These are phyloP conservation scores for Lagopus muta DNA, from an alignment of 2,113 vertebrate species.

Conservation along the genomic window DNA sequence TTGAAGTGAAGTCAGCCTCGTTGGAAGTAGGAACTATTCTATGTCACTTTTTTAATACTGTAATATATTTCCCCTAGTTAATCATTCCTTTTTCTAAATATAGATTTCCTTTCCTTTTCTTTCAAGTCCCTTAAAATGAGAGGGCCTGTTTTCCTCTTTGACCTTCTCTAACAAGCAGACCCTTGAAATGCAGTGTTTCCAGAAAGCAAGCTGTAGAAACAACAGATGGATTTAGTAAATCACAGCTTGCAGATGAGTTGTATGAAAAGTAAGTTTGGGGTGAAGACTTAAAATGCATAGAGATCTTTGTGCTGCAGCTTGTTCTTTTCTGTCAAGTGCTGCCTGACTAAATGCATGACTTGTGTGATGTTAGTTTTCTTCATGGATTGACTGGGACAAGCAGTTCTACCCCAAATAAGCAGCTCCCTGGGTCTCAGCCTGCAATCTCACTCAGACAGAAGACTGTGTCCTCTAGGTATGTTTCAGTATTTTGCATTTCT, in stretches of 20 bases:
- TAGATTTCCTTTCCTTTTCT: conserved; percentile 81
- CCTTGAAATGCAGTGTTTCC: conserved; percentile 78
- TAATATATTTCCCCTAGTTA: conserved; percentile 77
- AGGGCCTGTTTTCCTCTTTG: conserved; percentile 74
- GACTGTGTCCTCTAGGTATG: conserved; percentile 33
- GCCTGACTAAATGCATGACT: neutral
- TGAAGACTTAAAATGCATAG: conserved; percentile 35
- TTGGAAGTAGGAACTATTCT: conserved; percentile 75
- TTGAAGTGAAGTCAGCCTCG: conserved; percentile 74
- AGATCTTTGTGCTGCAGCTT: conserved; percentile 43
- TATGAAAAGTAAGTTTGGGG: conserved; percentile 31
- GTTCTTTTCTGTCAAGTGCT: conserved; percentile 43
- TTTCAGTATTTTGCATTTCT: conserved; percentile 37
- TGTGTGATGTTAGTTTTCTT: conserved; percentile 14
- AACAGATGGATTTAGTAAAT: conserved; percentile 81
- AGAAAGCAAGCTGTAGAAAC: conserved; percentile 69
- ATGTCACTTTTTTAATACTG: conserved; percentile 71
- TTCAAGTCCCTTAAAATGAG: conserved; percentile 82
- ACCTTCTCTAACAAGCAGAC: conserved; percentile 78
- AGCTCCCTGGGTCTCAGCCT: conserved; percentile 11
- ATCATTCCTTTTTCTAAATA: conserved; percentile 80
- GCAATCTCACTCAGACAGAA: neutral
- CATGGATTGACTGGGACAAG: conserved; percentile 39
- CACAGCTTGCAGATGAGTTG: conserved; percentile 70
- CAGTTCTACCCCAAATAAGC: conserved; percentile 5